Evolutionary conservation across 1,140 invertebrate species (phyloP).

Genomic region (Lasioglossum albipes): DNA sequence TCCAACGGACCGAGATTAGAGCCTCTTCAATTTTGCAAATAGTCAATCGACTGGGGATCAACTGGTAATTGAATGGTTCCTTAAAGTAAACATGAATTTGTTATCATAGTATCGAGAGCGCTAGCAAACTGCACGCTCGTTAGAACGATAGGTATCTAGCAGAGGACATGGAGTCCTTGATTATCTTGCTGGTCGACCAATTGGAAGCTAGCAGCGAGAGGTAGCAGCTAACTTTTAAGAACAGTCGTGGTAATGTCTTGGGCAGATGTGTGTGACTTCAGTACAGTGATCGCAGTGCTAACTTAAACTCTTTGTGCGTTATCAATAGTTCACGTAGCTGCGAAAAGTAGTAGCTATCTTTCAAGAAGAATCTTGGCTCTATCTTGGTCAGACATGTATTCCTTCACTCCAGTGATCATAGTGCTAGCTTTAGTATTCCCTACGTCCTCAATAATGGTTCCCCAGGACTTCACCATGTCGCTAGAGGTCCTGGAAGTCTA

Average conservation of each 20-base stretch:
- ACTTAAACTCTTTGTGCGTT: no score
- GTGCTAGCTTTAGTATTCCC: not conserved
- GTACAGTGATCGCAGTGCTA: not conserved
- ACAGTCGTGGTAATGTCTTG: not conserved
- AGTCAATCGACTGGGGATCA: no score
- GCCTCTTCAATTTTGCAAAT: not conserved
- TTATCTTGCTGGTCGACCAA: constrained; percentile 15
- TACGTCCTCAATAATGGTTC: not conserved
- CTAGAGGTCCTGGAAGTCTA: not conserved
- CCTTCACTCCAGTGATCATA: not conserved
- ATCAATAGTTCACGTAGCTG: no score
- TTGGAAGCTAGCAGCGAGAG: not conserved
- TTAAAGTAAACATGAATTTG: not conserved
- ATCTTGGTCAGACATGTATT: no score
- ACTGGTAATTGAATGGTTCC: no score
- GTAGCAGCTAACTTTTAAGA: not conserved
- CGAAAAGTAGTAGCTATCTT: not conserved
- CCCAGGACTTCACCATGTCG: constrained; percentile 2
- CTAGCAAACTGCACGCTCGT: not conserved
- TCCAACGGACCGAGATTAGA: no score
- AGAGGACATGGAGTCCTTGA: constrained; percentile 11
- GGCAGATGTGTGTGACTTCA: not conserved
- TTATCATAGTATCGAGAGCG: constrained; percentile 1
- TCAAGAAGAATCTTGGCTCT: not conserved
- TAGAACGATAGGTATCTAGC: constrained; percentile 5